Percentiles rank a stretch among this genome's conserved stretches.
Conservation (phyloP, 2,113 vertebrate species). For the Oxygymnocypris stewartii region DNA sequence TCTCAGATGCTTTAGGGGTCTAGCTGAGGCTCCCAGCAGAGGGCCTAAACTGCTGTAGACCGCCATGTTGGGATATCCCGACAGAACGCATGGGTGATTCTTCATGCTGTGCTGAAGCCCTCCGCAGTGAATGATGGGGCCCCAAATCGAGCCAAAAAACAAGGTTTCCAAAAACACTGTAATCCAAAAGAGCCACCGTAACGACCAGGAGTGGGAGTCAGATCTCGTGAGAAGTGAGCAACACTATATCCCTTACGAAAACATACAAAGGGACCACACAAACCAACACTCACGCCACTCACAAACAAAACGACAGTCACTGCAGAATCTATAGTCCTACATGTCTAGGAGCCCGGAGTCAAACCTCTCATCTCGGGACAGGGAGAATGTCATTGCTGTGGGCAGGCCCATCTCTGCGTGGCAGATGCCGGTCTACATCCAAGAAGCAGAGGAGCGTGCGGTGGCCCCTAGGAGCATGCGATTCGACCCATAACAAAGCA, state of each 20-base stretch:
- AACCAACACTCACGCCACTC: constrained; percentile 3
- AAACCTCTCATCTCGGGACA: constrained; percentile 76
- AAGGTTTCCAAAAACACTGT: background rate
- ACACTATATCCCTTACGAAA: constrained; percentile 44
- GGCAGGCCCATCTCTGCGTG: constrained; percentile 74
- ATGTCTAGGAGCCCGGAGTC: constrained; percentile 62
- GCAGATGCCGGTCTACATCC: constrained; percentile 62
- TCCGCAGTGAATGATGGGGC: constrained; percentile 63
- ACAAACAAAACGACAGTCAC: constrained; percentile 33
- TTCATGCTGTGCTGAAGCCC: constrained; percentile 82
- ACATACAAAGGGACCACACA: constrained; percentile 51
- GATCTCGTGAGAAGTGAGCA: constrained; percentile 29
- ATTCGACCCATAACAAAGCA: constrained; percentile 58
- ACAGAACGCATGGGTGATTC: constrained; percentile 84
- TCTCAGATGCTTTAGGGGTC: constrained; percentile 81
- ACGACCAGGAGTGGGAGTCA: constrained; percentile 17
- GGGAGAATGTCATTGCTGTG: constrained; percentile 70
- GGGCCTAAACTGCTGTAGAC: constrained; percentile 84
- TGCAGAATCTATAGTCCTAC: constrained; percentile 53
- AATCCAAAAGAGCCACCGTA: constrained; percentile 42
- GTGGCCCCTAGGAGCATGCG: constrained; percentile 59
- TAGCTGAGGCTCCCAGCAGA: constrained; percentile 76
- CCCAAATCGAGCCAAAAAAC: constrained; percentile 53
- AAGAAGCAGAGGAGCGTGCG: constrained; percentile 33
- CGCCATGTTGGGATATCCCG: constrained; percentile 84